Evolutionary conservation across 2,113 vertebrate species (phyloP).

Genomic region (Pluvianellus socialis): DNA sequence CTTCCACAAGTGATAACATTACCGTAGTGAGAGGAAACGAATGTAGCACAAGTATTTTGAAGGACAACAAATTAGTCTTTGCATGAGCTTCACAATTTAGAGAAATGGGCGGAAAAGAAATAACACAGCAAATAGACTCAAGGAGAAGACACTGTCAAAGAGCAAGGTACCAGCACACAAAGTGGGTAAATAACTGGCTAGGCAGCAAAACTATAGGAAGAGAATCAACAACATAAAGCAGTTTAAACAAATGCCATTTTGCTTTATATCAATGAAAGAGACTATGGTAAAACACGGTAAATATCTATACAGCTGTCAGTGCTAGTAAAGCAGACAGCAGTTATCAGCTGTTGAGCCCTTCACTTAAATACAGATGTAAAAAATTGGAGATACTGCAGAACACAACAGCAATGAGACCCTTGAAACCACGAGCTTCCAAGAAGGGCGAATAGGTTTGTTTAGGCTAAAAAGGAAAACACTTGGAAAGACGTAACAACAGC

Average conservation of each 20-base stretch:
- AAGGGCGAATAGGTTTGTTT: constrained; percentile 14
- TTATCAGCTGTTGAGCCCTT: not conserved
- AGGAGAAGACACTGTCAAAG: not conserved
- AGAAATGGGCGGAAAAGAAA: not conserved
- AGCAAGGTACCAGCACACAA: not conserved
- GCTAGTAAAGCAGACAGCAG: not conserved
- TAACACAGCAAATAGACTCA: not conserved
- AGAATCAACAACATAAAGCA: not conserved
- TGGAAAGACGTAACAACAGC: not conserved
- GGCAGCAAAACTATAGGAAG: not conserved
- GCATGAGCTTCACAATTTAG: not conserved
- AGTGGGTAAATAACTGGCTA: not conserved
- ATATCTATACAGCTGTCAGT: not conserved
- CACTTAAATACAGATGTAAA: constrained; percentile 8
- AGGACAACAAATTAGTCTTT: not conserved
- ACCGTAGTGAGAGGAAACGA: not conserved
- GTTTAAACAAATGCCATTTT: not conserved
- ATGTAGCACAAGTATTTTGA: not conserved
- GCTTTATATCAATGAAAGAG: not conserved
- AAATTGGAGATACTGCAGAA: not conserved
- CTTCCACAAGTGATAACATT: not conserved
- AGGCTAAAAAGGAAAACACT: constrained; percentile 23
- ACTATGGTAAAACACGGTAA: not conserved
- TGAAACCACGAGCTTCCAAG: not conserved
- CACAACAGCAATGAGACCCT: not conserved